phyloP scores from a whole-genome alignment of 2,797 vertebrate species.

The Babyrousa celebensis region DNA sequence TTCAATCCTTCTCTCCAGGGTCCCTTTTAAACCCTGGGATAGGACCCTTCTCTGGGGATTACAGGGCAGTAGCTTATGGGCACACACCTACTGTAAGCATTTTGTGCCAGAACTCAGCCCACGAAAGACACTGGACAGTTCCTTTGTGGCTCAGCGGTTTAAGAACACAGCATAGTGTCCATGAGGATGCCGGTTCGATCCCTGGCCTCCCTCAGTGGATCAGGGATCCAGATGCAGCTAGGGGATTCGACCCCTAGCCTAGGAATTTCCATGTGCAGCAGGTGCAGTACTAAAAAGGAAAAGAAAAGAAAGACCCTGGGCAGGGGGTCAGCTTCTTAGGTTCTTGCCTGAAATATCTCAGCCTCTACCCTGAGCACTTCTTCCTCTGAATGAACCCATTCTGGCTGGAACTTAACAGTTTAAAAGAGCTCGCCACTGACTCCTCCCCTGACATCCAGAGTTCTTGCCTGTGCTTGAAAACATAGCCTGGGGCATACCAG shows the following conservation, averaged over 20 bases:
- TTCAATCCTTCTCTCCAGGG: neutral
- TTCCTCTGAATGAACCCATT: neutral
- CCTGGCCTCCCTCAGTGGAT: no score
- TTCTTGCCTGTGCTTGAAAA: slow-evolving; percentile 25
- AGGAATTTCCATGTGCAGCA: no score
- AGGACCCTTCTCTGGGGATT: neutral
- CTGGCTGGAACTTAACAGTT: neutral
- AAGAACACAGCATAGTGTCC: no score
- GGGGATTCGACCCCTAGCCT: no score
- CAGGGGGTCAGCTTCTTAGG: neutral
- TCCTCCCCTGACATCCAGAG: neutral
- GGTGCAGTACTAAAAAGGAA: no score
- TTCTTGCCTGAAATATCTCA: slow-evolving; percentile 3
- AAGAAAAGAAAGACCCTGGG: neutral
- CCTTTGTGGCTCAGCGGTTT: no score
- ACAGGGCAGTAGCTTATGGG: neutral
- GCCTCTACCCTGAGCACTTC: neutral
- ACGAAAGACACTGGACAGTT: neutral
- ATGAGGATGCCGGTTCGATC: no score
- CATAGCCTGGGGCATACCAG: rapidly evolving
- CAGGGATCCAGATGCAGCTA: no score
- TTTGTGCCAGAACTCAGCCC: neutral
- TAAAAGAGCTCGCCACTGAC: neutral
- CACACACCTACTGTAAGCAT: rapidly evolving
- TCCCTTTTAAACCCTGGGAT: neutral